Evolutionary conservation across 2,113 vertebrate genomes (phyloP), one percentile per base, ranked within the genome.

Genomic region (Phrynosoma platyrhinos): DNA sequence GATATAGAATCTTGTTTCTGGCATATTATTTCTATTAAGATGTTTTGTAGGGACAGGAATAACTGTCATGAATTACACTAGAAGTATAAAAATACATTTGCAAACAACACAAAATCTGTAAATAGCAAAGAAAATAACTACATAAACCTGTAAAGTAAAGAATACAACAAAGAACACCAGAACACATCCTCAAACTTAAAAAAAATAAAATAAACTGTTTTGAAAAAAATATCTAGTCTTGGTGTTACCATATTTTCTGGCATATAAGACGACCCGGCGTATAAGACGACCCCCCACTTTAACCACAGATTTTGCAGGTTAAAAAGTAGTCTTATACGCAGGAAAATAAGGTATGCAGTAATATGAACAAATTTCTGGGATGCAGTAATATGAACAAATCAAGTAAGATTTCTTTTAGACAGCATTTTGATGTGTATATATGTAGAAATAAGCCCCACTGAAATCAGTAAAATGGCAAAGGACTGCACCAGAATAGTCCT

Each of bases 371-470:
- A n/a, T 9, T 82, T 86, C 74, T 66, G 87, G 90, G 93, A 47
- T 90, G 87, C 92, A 91, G 88, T 85, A 88, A 88, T 27, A 86
- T 25, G 40, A 79, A 88, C 20, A 84, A 72, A 87, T n/a, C 78
- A 88, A 86, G 89, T 36, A 36, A 36, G 36, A 36, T 36, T 36
- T 36, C n/a, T 36, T 36, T 36, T 36, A 36, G 36, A 87, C 89
- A 91, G 5, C 83, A 71, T 64, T 69, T 30, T 42, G 36, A 47
- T 76, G 40, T 1, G 32, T 27, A 72, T 14, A n/a, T 71, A 72
- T 72, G 36, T 36, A 36, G 36, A 36, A 36, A 36, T 36, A 69
- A n/a, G 30, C 30, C 13, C 30, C 69, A 72, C 23, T 42, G 20
- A 76, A 42, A 14, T 21, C 8, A 76, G 7, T 75, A 16, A 18